Conservation (phyloP, 2,113 vertebrate genomes). For the Uria aalge region DNA sequence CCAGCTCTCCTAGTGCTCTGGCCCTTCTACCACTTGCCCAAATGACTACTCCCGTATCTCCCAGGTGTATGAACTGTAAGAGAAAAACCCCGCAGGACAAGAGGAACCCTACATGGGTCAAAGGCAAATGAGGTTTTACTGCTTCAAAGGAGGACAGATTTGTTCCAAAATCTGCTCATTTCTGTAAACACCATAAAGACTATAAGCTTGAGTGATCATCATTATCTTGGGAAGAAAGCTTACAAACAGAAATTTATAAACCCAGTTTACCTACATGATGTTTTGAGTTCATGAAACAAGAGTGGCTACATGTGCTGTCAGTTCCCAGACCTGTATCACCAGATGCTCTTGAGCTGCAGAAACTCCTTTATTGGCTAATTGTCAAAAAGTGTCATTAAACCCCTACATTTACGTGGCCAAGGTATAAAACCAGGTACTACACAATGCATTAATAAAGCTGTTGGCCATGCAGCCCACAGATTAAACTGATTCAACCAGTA, state of each 20-base stretch:
- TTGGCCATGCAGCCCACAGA: neutral
- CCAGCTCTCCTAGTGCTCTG: neutral
- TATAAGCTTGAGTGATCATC: neutral
- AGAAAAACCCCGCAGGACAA: neutral
- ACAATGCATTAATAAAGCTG: neutral
- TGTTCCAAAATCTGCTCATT: neutral
- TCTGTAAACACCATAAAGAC: neutral
- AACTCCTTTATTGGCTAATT: neutral
- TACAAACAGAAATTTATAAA: neutral
- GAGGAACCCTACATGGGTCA: neutral
- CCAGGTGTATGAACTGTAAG: fast-evolving
- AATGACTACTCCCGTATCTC: neutral
- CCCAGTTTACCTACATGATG: neutral
- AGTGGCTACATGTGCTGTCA: fast-evolving
- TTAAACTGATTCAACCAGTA: neutral
- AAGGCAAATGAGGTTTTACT: neutral
- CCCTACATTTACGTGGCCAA: neutral
- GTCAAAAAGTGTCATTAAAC: neutral
- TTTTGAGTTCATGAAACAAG: neutral
- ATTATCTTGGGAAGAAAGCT: neutral
- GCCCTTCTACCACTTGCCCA: neutral
- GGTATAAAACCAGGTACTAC: neutral
- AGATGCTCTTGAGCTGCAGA: neutral
- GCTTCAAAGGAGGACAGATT: neutral
- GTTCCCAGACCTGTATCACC: neutral